Percentiles rank a stretch among this genome's conserved stretches.
Conservation (phyloP, 2,797 vertebrate genomes). For the Cuculus canorus region DNA sequence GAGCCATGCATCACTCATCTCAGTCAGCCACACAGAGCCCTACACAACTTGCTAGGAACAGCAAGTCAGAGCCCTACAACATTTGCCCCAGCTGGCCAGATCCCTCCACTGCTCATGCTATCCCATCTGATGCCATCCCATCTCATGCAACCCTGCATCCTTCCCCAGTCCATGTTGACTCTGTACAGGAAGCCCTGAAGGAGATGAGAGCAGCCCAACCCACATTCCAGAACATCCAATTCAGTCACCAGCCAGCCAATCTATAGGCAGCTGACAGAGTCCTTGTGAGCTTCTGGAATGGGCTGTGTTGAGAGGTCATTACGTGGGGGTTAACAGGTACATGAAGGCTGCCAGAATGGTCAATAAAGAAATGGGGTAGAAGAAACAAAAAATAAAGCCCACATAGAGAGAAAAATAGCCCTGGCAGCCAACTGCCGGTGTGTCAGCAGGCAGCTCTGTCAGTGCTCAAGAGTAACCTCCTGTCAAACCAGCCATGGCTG, state of each 20-base stretch:
- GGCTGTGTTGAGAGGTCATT: rapidly evolving
- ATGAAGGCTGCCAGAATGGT: neutral
- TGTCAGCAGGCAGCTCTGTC: neutral
- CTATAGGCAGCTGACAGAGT: neutral
- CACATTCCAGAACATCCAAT: neutral
- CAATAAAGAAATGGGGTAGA: rapidly evolving
- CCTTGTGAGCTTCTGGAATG: neutral
- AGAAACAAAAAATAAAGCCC: neutral
- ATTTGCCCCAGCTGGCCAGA: no score
- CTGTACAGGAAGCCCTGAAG: no score
- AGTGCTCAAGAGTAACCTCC: neutral
- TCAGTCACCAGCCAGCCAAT: neutral
- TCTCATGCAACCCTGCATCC: neutral
- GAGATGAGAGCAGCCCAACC: no score
- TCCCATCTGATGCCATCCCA: no score
- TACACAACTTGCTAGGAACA: no score
- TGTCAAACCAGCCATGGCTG: rapidly evolving
- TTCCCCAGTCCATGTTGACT: no score
- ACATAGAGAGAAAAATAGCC: neutral
- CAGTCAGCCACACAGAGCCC: no score
- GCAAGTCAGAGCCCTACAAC: no score
- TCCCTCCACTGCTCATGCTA: no score
- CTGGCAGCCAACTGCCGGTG: rapidly evolving
- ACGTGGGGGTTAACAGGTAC: neutral
- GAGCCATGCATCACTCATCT: no score